Percentiles rank a stretch among this genome's conserved stretches.
Conservation (phyloP, 1,140 invertebrate species). For the Orchesella cincta region DNA sequence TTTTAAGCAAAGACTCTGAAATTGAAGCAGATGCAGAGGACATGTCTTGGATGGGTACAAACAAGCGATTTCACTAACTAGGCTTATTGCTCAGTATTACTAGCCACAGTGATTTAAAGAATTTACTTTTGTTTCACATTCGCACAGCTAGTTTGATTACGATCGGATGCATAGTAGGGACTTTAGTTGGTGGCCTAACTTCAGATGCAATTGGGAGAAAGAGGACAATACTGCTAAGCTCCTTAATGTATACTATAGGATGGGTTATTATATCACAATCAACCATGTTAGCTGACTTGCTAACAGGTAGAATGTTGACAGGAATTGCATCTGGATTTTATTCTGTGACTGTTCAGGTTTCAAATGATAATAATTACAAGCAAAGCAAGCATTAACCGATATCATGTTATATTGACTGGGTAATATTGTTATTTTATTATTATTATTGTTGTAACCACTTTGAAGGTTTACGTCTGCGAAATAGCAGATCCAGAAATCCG, state of each 20-base stretch:
- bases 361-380: no score
- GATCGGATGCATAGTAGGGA: slow-evolving; percentile 46
- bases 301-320: slow-evolving; percentile 44
- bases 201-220: slow-evolving; percentile 46
- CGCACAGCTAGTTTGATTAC: slow-evolving; percentile 43
- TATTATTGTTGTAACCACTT: slow-evolving; percentile 30
- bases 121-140: background rate
- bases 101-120: background rate
- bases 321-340: slow-evolving; percentile 49
- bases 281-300: slow-evolving; percentile 35
- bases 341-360: slow-evolving; percentile 44
- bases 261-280: slow-evolving; percentile 48
- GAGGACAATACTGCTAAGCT: slow-evolving; percentile 46
- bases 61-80: background rate
- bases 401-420: background rate
- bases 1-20: slow-evolving; percentile 39
- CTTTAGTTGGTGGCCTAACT: slow-evolving; percentile 43
- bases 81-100: background rate
- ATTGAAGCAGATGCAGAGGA: slow-evolving; percentile 40
- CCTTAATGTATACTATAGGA: slow-evolving; percentile 43
- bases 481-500: slow-evolving; percentile 58
- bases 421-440: background rate
- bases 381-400: no score
- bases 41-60: slow-evolving; percentile 50
- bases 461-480: slow-evolving; percentile 60